phyloP scores from a whole-genome alignment of 2,888 invertebrate genomes.

The Ptilodon capucinus region DNA sequence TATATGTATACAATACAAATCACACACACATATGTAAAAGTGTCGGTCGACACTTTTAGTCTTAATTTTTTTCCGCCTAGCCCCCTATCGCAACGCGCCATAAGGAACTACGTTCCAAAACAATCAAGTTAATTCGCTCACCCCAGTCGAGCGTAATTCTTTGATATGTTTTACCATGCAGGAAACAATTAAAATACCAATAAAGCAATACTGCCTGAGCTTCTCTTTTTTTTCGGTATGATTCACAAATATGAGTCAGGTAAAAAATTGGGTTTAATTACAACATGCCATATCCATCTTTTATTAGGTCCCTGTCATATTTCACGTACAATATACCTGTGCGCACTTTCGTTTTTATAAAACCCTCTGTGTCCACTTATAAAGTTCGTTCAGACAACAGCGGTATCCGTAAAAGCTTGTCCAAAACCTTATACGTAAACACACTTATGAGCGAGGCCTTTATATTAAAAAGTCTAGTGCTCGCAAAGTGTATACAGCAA shows the following conservation, averaged over 20 bases:
- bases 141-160: too few relatives aligned
- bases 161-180: not conserved
- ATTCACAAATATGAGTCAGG: not conserved
- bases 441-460: too few relatives aligned
- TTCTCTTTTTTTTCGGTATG: not conserved
- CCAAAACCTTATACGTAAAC: too few relatives aligned
- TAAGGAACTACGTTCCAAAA: too few relatives aligned
- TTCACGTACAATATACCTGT: slow-evolving; percentile 41
- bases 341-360: slow-evolving; percentile 73
- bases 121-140: too few relatives aligned
- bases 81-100: too few relatives aligned
- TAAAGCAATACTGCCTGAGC: not conserved
- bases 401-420: not conserved
- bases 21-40: too few relatives aligned
- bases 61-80: too few relatives aligned
- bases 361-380: slow-evolving; percentile 52
- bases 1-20: too few relatives aligned
- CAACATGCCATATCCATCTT: slow-evolving; percentile 13
- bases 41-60: too few relatives aligned
- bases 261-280: not conserved
- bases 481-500: too few relatives aligned
- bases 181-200: not conserved
- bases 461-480: too few relatives aligned
- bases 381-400: slow-evolving; percentile 24
- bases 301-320: slow-evolving; percentile 4